Evolutionary conservation across 2,888 invertebrate genomes (phyloP).

Genomic region (Diloba caeruleocephala): DNA sequence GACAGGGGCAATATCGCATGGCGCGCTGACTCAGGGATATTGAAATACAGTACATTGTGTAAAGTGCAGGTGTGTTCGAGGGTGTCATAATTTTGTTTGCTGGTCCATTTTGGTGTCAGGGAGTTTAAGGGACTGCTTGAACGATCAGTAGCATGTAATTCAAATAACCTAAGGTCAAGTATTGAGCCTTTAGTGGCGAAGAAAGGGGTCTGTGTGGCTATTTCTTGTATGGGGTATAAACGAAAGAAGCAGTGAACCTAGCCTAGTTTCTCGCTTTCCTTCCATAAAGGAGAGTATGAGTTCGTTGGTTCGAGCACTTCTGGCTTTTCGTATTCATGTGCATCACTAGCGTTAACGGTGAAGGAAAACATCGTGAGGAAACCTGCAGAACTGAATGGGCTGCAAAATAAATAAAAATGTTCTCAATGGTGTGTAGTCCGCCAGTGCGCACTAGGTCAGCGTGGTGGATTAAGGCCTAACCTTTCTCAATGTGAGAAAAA

Average conservation of each 20-base stretch:
- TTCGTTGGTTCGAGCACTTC: too few species aligned
- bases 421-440: too few species aligned
- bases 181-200: conserved; percentile 16
- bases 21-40: conserved; percentile 69
- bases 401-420: too few species aligned
- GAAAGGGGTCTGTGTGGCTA: not conserved
- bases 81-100: conserved; percentile 58
- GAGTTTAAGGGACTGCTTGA: conserved; percentile 47
- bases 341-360: too few species aligned
- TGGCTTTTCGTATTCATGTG: too few species aligned
- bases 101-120: conserved; percentile 56
- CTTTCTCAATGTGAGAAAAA: too few species aligned
- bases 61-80: conserved; percentile 71
- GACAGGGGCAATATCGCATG: conserved; percentile 67
- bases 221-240: not conserved
- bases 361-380: too few species aligned
- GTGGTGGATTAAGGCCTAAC: too few species aligned
- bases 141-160: conserved; percentile 46
- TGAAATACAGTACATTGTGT: conserved; percentile 65
- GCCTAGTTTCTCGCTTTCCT: too few species aligned
- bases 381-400: too few species aligned
- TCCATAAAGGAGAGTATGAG: too few species aligned
- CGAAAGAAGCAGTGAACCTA: not conserved
- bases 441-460: too few species aligned
- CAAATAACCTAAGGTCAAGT: conserved; percentile 50